Conservation (phyloP, 1,140 invertebrate genomes). For the Phenacoccus solenopsis region DNA sequence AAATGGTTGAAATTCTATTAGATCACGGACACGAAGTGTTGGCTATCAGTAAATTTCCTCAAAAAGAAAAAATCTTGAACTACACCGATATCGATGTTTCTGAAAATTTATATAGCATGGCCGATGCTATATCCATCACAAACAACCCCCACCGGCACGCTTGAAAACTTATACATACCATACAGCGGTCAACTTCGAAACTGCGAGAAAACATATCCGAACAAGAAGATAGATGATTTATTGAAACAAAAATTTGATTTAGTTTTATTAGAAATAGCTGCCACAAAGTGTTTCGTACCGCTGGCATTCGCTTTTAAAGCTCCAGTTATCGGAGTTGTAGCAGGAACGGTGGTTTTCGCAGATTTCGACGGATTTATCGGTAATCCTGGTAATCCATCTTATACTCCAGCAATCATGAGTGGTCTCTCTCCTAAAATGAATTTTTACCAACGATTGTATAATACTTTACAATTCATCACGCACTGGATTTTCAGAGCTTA, state of each 20-base stretch:
- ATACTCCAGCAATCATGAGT: constrained; percentile 23
- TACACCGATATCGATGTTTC: constrained; percentile 37
- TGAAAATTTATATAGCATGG: background rate
- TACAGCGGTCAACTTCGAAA: background rate
- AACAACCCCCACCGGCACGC: background rate
- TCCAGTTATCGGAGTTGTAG: constrained; percentile 44
- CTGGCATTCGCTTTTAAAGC: constrained; percentile 29
- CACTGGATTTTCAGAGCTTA: constrained; percentile 6
- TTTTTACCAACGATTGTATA: constrained; percentile 24
- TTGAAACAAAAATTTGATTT: constrained; percentile 23
- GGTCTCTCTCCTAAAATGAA: constrained; percentile 22
- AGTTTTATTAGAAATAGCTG: constrained; percentile 25
- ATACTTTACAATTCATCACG: constrained; percentile 19
- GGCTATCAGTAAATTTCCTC: constrained; percentile 34
- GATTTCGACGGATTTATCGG: constrained; percentile 12
- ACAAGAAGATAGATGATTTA: constrained; percentile 18
- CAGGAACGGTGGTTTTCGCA: constrained; percentile 33
- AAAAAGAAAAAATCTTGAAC: constrained; percentile 37
- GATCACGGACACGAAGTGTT: constrained; percentile 30
- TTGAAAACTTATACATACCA: constrained; percentile 9
- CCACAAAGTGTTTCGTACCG: constrained; percentile 23
- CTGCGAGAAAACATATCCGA: background rate
- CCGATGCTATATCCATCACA: constrained; percentile 2
- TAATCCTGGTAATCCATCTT: constrained; percentile 25
- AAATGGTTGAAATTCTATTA: constrained; percentile 29